Evolutionary conservation across 2,888 invertebrate genomes (phyloP).

Genomic region (Clepsis dumicolana): DNA sequence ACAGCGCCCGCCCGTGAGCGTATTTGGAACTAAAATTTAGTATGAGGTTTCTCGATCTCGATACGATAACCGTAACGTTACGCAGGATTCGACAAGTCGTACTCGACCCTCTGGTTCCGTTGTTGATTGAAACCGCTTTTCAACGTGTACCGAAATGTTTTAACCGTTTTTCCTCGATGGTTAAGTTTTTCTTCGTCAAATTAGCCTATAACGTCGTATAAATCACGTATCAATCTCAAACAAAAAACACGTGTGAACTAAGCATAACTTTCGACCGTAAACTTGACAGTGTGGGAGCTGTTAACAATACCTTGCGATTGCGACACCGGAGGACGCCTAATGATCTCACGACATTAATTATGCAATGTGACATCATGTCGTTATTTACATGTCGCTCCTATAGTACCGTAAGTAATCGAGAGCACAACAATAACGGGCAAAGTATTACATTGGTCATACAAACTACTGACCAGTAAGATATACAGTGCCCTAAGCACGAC

Average conservation of each 20-base stretch:
- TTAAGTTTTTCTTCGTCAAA: too few species aligned
- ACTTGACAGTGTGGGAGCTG: slow-evolving; percentile 59
- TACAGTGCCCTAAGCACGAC: too few species aligned
- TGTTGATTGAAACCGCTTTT: background rate
- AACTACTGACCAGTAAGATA: background rate
- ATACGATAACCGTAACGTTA: too few species aligned
- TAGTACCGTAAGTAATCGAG: background rate
- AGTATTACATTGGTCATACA: background rate
- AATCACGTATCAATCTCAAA: slow-evolving; percentile 11
- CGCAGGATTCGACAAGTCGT: too few species aligned
- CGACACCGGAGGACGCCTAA: slow-evolving; percentile 30
- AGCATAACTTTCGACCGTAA: slow-evolving; percentile 56
- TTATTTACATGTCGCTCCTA: slow-evolving; percentile 14
- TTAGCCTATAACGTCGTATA: slow-evolving; percentile 14
- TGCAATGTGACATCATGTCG: slow-evolving; percentile 38
- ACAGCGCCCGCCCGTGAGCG: too few species aligned
- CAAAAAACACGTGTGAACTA: slow-evolving; percentile 30
- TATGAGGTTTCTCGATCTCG: too few species aligned
- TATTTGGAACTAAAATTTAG: too few species aligned
- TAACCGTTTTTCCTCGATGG: background rate
- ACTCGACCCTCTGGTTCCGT: too few species aligned
- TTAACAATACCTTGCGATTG: slow-evolving; percentile 40
- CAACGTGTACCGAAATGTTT: background rate
- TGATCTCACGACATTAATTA: slow-evolving; percentile 42
- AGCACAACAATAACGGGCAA: background rate